Base-by-base conservation (phyloP, 2,797 vertebrate species). In the Potorous gilbertii region DNA sequence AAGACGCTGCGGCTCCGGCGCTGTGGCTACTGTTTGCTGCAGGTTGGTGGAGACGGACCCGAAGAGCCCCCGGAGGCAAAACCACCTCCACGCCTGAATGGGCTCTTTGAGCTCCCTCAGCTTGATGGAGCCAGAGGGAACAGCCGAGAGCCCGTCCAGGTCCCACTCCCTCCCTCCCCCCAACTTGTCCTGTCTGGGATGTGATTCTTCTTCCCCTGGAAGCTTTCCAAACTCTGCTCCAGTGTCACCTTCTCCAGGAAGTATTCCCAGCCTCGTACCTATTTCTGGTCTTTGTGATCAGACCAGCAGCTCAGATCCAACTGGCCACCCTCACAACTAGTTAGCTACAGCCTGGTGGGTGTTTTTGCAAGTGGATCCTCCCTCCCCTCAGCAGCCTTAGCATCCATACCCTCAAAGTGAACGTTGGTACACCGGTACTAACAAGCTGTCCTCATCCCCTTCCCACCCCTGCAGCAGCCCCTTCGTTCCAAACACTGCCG, bases 401-500 rank as follows among this genome's bases (percentile, higher is more conserved):
- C 10, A 2, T 28, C 54, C 16, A 29, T 34, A 34, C n/a, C 5
- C 29, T 74, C 66, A 74, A 74, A 74, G n/a, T 24, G 66, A 10
- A 40, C 34, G 21, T 21, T 81, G 8, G 24, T 81, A n/a, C n/a
- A 2, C n/a, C 13, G 34, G 29, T 18, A 21, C 40, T 55, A 56
- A 91, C 34, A 9, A 18, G 91, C 40, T 52, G 54, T 18, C 96
- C 31, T 1, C 28, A 55, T 55, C 18, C 95, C 59, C 74, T 59
- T 94, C 40, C 11, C n/a, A 0, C 54, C 50, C 90, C 95, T 98
- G 97, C 98, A 99, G 99, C 99, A 99, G 98, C 99, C 99, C 55
- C 99, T 99, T 99, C 98, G 99, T 95, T 99, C 99, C 54, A 99
- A 98, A 97, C 99, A 99, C 98, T 99, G 99, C 97, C 99, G 98